Evolutionary conservation across 2,888 invertebrate species (phyloP).

Genomic region (Yponomeuta evonymella): DNA sequence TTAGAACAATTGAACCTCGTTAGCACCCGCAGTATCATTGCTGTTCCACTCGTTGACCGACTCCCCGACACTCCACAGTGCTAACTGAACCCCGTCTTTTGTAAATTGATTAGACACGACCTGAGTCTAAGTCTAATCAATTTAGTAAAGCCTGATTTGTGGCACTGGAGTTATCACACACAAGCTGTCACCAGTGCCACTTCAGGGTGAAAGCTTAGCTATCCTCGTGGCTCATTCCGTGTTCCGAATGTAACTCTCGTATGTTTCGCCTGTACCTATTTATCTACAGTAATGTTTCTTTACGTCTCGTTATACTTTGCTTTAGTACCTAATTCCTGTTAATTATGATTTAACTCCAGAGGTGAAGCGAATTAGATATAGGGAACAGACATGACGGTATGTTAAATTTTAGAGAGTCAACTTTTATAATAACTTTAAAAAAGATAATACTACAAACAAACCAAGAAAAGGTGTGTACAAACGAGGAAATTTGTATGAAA

Average conservation of each 20-base stretch:
- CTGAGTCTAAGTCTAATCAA: not conserved
- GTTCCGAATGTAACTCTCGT: slow-evolving; percentile 57
- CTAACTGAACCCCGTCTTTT: not conserved
- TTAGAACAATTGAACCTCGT: slow-evolving; percentile 35
- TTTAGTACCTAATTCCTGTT: slow-evolving; percentile 57
- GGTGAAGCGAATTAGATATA: slow-evolving; percentile 73
- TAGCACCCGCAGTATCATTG: slow-evolving; percentile 20
- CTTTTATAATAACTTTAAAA: slow-evolving; percentile 57
- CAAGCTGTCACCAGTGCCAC: slow-evolving; percentile 36
- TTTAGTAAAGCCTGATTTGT: not conserved
- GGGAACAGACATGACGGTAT: slow-evolving; percentile 74
- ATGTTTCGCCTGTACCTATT: slow-evolving; percentile 57
- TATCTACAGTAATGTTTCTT: slow-evolving; percentile 55
- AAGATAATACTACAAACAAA: slow-evolving; percentile 69
- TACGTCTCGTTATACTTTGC: slow-evolving; percentile 59
- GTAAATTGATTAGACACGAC: not conserved
- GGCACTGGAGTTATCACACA: not conserved
- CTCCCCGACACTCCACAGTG: not conserved
- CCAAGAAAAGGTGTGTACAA: slow-evolving; percentile 74
- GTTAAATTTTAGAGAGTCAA: slow-evolving; percentile 75
- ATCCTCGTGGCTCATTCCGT: slow-evolving; percentile 57
- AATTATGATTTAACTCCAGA: slow-evolving; percentile 63
- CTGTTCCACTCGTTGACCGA: slow-evolving; percentile 5
- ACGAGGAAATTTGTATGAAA: slow-evolving; percentile 76
- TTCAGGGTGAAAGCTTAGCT: slow-evolving; percentile 48